Conservation (phyloP, 2,797 vertebrate species). For the Gobio occitaniae region DNA sequence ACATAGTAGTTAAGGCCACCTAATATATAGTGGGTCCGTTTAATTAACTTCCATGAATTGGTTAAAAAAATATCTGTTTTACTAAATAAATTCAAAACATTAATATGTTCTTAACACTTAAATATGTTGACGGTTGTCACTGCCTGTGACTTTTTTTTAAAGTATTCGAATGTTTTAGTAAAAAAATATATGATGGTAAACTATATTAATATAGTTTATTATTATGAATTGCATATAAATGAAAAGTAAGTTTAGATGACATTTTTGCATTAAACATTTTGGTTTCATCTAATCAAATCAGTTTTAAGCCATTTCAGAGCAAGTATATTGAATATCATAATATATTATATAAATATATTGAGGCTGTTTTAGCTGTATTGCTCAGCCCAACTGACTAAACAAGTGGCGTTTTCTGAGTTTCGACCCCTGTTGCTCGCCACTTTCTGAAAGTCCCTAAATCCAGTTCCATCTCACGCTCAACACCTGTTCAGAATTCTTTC, state of each 20-base stretch:
- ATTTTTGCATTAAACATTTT: neutral
- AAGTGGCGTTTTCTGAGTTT: neutral
- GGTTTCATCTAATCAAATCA: neutral
- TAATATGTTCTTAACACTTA: neutral
- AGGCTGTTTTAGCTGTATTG: neutral
- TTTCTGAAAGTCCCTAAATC: conserved; percentile 41
- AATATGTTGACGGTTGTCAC: neutral
- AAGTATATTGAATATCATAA: neutral
- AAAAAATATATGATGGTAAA: neutral
- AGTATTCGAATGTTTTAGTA: neutral
- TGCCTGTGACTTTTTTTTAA: neutral
- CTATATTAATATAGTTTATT: neutral
- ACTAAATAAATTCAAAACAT: neutral
- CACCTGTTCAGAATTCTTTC: conserved; percentile 79
- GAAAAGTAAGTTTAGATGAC: neutral
- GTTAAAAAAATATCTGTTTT: neutral
- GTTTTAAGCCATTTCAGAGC: neutral
- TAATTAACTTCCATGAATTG: neutral
- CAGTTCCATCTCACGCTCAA: conserved; percentile 48
- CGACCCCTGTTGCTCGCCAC: neutral
- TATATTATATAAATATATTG: no score
- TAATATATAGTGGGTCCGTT: no score
- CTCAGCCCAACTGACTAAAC: neutral
- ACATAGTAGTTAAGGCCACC: no score
- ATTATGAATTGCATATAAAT: neutral